Conservation (phyloP, 2,797 vertebrate genomes). For the Neostethus bicornis region DNA sequence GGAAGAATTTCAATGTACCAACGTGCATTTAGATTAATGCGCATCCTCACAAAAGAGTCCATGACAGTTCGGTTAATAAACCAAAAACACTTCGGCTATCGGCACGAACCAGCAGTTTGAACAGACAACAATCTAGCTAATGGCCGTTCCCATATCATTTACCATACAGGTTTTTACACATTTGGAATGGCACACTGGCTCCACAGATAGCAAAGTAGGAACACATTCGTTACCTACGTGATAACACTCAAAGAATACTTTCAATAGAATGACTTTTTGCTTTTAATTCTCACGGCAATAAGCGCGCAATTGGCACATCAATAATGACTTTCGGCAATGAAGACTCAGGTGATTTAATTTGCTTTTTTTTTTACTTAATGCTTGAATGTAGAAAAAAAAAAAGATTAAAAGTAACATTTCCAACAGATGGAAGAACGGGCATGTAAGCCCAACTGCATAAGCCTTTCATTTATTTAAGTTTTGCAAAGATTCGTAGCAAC, state of each 20-base stretch:
- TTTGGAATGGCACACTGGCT: slow-evolving; percentile 38
- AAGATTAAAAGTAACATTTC: slow-evolving; percentile 25
- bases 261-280: slow-evolving; percentile 29
- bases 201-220: slow-evolving; percentile 30
- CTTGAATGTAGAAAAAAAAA: slow-evolving; percentile 33
- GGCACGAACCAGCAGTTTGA: slow-evolving; percentile 54
- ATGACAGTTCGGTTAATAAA: slow-evolving; percentile 71
- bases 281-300: slow-evolving; percentile 29
- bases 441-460: slow-evolving; percentile 34
- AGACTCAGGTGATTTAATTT: slow-evolving; percentile 44
- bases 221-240: slow-evolving; percentile 55
- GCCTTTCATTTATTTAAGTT: slow-evolving; percentile 24
- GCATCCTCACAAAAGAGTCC: slow-evolving; percentile 55
- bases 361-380: slow-evolving; percentile 44
- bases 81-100: slow-evolving; percentile 64
- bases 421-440: slow-evolving; percentile 32
- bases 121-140: slow-evolving; percentile 68
- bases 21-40: slow-evolving; percentile 59
- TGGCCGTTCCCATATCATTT: slow-evolving; percentile 64
- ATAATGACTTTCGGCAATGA: slow-evolving; percentile 42
- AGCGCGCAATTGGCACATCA: slow-evolving; percentile 45
- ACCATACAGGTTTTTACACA: slow-evolving; percentile 42
- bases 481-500: slow-evolving; percentile 21
- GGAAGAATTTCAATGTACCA: slow-evolving; percentile 53
- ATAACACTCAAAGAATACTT: slow-evolving; percentile 51